Evolutionary conservation across 2,113 vertebrate genomes (phyloP).

Genomic region (Tor tambroides): DNA sequence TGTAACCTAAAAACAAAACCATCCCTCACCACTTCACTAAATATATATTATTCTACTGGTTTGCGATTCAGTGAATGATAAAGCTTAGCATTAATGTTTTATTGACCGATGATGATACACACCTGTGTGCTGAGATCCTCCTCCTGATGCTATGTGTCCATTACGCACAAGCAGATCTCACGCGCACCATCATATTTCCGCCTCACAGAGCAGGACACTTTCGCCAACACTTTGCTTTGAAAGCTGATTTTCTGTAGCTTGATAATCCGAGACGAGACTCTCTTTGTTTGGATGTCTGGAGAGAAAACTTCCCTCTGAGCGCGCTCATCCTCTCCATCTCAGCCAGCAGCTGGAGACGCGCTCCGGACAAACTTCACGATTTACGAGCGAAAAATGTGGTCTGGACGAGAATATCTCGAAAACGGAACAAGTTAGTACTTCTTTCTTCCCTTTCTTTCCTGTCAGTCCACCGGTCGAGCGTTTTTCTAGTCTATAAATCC

Average conservation of each 20-base stretch:
- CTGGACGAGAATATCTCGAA: neutral
- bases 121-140: slow-evolving; percentile 15
- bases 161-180: neutral
- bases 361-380: slow-evolving; percentile 5
- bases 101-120: neutral
- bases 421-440: neutral
- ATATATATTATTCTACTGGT: neutral
- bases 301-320: slow-evolving; percentile 27
- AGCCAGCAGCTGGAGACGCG: neutral
- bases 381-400: neutral
- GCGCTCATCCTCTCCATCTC: slow-evolving; percentile 31
- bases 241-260: neutral
- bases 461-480: neutral
- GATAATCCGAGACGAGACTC: neutral
- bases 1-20: neutral
- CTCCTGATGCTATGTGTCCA: slow-evolving; percentile 26
- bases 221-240: neutral
- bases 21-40: neutral
- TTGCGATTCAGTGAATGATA: neutral
- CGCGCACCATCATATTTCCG: neutral
- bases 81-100: neutral
- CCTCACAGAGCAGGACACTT: neutral
- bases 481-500: slow-evolving; percentile 13
- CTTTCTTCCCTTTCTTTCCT: neutral
- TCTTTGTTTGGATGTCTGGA: neutral